Evolutionary conservation across 2,113 vertebrate genomes (phyloP).

Genomic region (Platichthys stellatus): DNA sequence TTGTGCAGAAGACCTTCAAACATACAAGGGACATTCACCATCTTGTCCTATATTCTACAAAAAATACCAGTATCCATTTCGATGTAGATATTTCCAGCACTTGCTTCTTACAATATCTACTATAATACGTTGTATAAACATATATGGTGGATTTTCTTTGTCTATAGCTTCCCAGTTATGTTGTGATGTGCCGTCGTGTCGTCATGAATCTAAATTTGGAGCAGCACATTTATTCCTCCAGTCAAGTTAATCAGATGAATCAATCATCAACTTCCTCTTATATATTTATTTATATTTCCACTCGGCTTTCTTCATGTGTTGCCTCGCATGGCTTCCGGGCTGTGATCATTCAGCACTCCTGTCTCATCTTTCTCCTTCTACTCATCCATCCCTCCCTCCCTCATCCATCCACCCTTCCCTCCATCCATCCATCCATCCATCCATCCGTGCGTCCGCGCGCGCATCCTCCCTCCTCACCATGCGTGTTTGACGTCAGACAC

Average conservation of each 20-base stretch:
- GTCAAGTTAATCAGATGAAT: background rate
- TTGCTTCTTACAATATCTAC: too few relatives aligned
- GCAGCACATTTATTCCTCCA: background rate
- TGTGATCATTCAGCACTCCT: conserved; percentile 3
- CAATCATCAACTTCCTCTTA: background rate
- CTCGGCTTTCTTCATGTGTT: background rate
- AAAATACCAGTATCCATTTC: too few relatives aligned
- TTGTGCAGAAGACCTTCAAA: background rate
- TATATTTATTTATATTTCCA: background rate
- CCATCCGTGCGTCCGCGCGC: conserved; percentile 5
- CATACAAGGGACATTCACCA: too few relatives aligned
- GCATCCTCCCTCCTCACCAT: conserved; percentile 57
- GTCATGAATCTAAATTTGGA: background rate
- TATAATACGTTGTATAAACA: background rate
- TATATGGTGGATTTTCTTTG: background rate
- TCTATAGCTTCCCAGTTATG: background rate
- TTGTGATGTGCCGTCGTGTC: background rate
- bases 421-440: background rate
- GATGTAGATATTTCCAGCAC: too few relatives aligned
- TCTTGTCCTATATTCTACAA: too few relatives aligned
- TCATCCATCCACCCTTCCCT: background rate
- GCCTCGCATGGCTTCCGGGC: background rate
- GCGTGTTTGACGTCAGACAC: conserved; percentile 78
- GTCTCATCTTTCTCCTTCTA: background rate
- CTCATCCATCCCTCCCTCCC: background rate